These are phyloP conservation scores for Melanargia galathea DNA, from an alignment of 2,888 invertebrate species.

Conservation along the genomic window DNA sequence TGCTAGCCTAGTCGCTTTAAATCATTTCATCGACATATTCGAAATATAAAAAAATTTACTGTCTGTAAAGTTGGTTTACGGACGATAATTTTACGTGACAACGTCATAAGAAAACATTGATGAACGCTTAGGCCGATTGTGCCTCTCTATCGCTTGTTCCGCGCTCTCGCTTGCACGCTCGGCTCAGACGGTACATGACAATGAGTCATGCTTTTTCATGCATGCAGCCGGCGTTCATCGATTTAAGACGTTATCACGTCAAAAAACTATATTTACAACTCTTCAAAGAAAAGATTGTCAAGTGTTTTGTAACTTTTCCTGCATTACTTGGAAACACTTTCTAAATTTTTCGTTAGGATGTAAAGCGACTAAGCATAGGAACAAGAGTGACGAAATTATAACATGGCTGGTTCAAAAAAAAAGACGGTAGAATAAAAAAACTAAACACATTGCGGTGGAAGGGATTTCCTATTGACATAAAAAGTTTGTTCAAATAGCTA, in stretches of 20 bases:
- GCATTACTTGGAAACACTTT: not conserved
- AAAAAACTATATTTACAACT: not conserved
- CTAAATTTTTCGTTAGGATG: constrained; percentile 46
- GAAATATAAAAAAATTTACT: not conserved
- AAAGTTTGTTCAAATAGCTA: not conserved
- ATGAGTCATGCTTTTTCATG: too few species aligned
- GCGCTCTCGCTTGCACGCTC: too few species aligned
- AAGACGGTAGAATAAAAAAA: constrained; percentile 3
- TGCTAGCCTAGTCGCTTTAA: constrained; percentile 48
- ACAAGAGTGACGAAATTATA: constrained; percentile 58
- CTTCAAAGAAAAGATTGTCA: not conserved
- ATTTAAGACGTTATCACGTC: too few species aligned
- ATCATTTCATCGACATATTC: constrained; percentile 46
- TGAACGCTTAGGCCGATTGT: too few species aligned
- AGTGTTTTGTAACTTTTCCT: not conserved
- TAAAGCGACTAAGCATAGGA: constrained; percentile 46
- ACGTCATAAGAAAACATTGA: too few species aligned
- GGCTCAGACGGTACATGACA: too few species aligned
- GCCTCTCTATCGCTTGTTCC: too few species aligned
- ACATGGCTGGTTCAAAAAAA: constrained; percentile 49
- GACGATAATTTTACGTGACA: too few species aligned
- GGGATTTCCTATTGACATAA: not conserved
- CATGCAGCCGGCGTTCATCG: too few species aligned
- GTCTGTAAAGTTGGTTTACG: too few species aligned
- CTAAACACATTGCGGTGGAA: constrained; percentile 11